phyloP scores from a whole-genome alignment of 2,113 vertebrate species.

The Dicaeum eximium region DNA sequence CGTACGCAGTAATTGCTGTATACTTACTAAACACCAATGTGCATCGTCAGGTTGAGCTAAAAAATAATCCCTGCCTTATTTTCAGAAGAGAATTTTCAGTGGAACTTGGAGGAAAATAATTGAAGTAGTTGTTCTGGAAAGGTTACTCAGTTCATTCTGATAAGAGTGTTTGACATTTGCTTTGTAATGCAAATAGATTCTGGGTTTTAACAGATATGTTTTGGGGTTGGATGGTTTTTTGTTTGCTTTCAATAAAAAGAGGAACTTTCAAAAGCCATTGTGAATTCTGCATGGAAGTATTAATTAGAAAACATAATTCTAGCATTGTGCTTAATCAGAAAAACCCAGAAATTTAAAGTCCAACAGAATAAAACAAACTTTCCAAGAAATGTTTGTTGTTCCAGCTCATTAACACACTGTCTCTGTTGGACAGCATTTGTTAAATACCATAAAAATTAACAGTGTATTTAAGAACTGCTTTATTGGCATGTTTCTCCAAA shows the following conservation, averaged over 20 bases:
- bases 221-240: background rate
- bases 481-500: slow-evolving; percentile 62
- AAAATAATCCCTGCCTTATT: background rate
- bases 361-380: slow-evolving; percentile 61
- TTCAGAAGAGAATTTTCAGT: background rate
- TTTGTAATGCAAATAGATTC: slow-evolving; percentile 15
- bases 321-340: slow-evolving; percentile 47
- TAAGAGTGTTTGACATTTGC: slow-evolving; percentile 8
- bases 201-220: background rate
- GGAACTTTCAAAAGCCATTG: slow-evolving; percentile 21
- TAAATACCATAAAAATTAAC: slow-evolving; percentile 72
- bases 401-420: slow-evolving; percentile 67
- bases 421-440: slow-evolving; percentile 67
- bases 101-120: background rate
- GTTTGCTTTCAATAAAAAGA: slow-evolving; percentile 28
- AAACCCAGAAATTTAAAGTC: slow-evolving; percentile 50
- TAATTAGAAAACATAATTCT: slow-evolving; percentile 46
- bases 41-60: background rate
- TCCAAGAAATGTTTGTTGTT: slow-evolving; percentile 71
- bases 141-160: background rate
- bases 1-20: background rate
- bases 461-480: slow-evolving; percentile 71
- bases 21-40: background rate
- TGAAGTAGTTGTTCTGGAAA: background rate
- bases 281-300: slow-evolving; percentile 22